Evolutionary conservation across 2,113 vertebrate genomes (phyloP), one percentile per base, ranked within the genome.

Genomic region (Naja naja): DNA sequence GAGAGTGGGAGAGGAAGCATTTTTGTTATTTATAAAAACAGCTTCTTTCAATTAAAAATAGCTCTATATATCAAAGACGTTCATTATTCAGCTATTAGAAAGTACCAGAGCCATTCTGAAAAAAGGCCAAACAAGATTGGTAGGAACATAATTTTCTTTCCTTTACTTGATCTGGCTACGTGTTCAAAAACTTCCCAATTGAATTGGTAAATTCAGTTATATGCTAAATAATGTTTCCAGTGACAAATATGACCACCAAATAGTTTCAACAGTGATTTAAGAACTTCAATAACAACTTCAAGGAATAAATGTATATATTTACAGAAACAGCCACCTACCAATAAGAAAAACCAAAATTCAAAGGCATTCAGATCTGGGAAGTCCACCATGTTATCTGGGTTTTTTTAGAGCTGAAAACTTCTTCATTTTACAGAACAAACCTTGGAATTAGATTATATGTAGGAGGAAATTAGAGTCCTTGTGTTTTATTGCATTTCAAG

Each of bases 101-200:
- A 58, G 43, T 87, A 56, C 27, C 45, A 64, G 27, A 85, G 74
- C 74, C 74, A 86, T 54, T 60, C 8, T 86, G 30, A 56, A 91
- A 49, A 18, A 39, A 49, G 27, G 85, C 39, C 56, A 93, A 91
- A 22, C 23, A 91, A 64, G 11, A 90, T 12, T 88, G 85, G 20
- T 52, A 54, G 60, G 58, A 74, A 47, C 39, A 49, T 20, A 47
- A 3, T 30, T 89, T 90, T 56, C 85, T 74, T 56, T 93, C 54
- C 60, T 34, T 4, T 47, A 91, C 64, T 87, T 94, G 7, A 93
- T 22, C 3, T 39, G 58, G 64, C 22, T 43, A 43, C 30, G 54
- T 58, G 54, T 92, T 53, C 14, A 60, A 88, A 86, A 89, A 45
- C 34, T 90, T 39, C 90, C 39, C 43, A 86, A 91, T 90, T 86